These are phyloP conservation scores for Ennomos erosarius DNA, from an alignment of 2,888 invertebrate species.

Conservation along the genomic window DNA sequence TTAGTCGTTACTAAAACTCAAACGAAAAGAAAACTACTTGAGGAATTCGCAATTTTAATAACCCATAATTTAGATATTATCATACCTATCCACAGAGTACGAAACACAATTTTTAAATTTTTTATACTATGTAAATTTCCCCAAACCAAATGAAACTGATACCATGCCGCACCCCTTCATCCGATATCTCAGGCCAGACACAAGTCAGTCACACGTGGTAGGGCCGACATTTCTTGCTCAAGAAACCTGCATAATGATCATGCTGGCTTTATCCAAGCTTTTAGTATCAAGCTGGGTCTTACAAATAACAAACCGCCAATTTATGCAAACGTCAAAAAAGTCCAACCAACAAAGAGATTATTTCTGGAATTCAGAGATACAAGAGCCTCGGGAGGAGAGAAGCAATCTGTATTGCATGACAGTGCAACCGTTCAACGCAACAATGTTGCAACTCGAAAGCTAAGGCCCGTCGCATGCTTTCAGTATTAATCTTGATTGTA, in stretches of 20 bases:
- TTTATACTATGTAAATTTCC: no score
- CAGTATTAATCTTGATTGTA: slow-evolving; percentile 5
- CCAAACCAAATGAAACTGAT: no score
- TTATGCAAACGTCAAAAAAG: slow-evolving; percentile 5
- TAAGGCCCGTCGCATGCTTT: slow-evolving; percentile 16
- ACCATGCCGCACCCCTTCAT: no score
- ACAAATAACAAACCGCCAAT: slow-evolving; percentile 1
- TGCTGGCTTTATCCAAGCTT: background rate
- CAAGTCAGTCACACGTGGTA: no score
- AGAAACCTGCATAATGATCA: background rate
- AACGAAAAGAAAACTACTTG: no score
- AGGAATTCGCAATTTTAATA: no score
- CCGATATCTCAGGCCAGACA: no score
- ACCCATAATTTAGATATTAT: no score
- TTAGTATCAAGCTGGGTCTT: background rate
- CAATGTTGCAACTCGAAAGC: slow-evolving; percentile 22
- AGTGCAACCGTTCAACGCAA: slow-evolving; percentile 25
- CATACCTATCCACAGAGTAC: no score
- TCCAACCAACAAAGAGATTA: slow-evolving; percentile 17
- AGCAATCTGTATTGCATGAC: slow-evolving; percentile 28
- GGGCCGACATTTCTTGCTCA: background rate
- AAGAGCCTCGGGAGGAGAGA: slow-evolving; percentile 12
- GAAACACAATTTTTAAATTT: no score
- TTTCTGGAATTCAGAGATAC: slow-evolving; percentile 22
- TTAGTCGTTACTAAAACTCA: no score